Evolutionary conservation across 35 echinoderm and acorn worm species (phyloP), one percentile per base, ranked within the genome.

Genomic region (Apostichopus japonicus): DNA sequence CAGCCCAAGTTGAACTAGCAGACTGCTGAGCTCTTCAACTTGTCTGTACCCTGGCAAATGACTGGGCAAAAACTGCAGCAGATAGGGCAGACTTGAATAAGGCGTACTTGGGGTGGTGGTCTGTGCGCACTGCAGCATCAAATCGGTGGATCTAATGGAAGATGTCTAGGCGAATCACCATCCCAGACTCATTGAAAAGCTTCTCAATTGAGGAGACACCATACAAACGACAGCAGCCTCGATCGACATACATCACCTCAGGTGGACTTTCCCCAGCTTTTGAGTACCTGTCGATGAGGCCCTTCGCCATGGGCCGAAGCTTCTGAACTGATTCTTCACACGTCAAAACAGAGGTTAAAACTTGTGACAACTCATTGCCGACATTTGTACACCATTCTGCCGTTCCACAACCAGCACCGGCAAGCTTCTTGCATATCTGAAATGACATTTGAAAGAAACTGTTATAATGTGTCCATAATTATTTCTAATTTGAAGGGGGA

Each of bases 351-450:
- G 53, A 24, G 14, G 52, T 92, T 25, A 92, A 80, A 22, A 92
- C 22, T 63, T 92, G 91, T 3, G 5, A 59, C 9, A 82, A 23
- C 78, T 83, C 91, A 62, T 92, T 92, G 10, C 91, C 91, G 65
- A 93, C 53, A 79, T 88, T 94, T 0, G 84, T 94, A 70, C 84
- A 94, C 93, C 93, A 94, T 79, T 94, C 93, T 63, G 84, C 84
- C 61, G 93, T 94, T 14, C 93, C 93, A 1, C 77, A 70, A 5
- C 93, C 86, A 77, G 84, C 93, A 23, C 93, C 93, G 59, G 93
- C 62, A 3, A 94, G 75, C 72, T 88, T 77, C 54, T 94, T 94
- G 72, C 93, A 94, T 16, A 94, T 78, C 93, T 92, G 10, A 13
- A 15, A 81, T 79, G 71, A 25, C 24, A 79, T 59, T 24, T 52